These are phyloP conservation scores for Aporrectodea caliginosa DNA, from an alignment of 1,140 invertebrate species.

Conservation along the genomic window DNA sequence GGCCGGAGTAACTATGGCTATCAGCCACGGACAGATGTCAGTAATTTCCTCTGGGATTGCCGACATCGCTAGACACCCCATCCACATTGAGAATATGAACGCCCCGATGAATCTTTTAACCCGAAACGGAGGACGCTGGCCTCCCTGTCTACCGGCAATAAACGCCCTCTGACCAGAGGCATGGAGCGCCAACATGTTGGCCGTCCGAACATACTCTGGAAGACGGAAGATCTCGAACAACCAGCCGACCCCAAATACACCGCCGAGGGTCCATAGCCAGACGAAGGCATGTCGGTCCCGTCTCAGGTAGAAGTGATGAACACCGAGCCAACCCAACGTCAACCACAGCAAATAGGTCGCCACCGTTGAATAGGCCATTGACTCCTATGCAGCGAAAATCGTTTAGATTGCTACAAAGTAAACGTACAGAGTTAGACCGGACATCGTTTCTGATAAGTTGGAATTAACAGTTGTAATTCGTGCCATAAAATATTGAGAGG, in stretches of 20 bases:
- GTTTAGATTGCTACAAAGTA: too few relatives aligned
- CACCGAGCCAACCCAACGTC: slow-evolving; percentile 76
- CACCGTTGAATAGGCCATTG: too few relatives aligned
- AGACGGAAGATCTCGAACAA: slow-evolving; percentile 78
- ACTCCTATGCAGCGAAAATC: too few relatives aligned
- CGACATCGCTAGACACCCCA: not conserved
- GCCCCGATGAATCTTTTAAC: not conserved
- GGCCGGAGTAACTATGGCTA: not conserved
- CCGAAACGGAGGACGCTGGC: not conserved
- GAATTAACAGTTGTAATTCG: too few relatives aligned
- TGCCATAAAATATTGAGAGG: too few relatives aligned
- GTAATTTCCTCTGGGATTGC: not conserved
- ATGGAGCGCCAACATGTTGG: not conserved
- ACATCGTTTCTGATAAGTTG: too few relatives aligned
- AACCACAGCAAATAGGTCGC: too few relatives aligned
- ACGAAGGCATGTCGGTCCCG: slow-evolving; percentile 83
- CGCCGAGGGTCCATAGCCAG: slow-evolving; percentile 79
- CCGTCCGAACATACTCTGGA: slow-evolving; percentile 66
- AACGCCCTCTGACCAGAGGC: too few relatives aligned
- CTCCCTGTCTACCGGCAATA: not conserved
- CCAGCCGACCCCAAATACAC: slow-evolving; percentile 80
- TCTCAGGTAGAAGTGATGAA: slow-evolving; percentile 85
- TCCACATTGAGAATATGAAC: not conserved
- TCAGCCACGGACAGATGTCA: not conserved
- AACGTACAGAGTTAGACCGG: too few relatives aligned